Base-by-base conservation (phyloP, 2,113 vertebrate species). In the Gallinago jamesoni region DNA sequence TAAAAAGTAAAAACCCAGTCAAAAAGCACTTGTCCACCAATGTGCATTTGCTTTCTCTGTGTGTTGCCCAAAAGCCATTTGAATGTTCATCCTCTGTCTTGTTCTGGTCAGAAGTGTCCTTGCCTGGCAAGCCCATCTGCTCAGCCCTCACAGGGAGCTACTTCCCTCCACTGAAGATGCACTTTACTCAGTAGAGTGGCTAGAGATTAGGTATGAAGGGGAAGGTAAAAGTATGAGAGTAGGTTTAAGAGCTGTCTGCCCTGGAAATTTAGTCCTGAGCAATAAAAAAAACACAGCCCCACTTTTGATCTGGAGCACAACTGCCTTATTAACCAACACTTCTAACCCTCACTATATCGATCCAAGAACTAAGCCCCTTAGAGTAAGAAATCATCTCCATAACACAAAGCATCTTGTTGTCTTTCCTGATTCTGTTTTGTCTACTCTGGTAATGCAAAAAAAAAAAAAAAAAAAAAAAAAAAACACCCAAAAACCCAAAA, bases 101-200 rank as follows among this genome's bases (percentile, higher is more conserved):
- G 28, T 5, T 19, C 50, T 37, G 31, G 37, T 8, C 14, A 15
- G 50, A 87, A 83, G 10, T 11, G 16, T 28, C 67, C 59, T 80
- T 2, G 1, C n/a, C 28, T 43, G 14, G 31, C 53, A 81, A 23
- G 27, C 48, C 66, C 1, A 0, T 8, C 57, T 25, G 7, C n/a
- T 50, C 43, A 47, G 13, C 12, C 64, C 45, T 31, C 59, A 5
- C 22, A 31, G 22, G 25, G 37, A 63, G 19, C 27, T 57, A 11
- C 68, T 33, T 47, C 37, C 19, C 56, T 35, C 25, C 45, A 27
- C 14, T 23, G 62, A 68, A 68, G 30, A 37, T n/a, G 57, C 39
- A 63, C 24, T 94, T 67, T n/a, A 68, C 39, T 50, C 31, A n/a
- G 23, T 27, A n/a, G 17, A 69, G 17, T 25, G 27, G 16, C 30